Evolutionary conservation across 2,888 invertebrate species (phyloP).

Genomic region (Cataglyphis altisquamis): DNA sequence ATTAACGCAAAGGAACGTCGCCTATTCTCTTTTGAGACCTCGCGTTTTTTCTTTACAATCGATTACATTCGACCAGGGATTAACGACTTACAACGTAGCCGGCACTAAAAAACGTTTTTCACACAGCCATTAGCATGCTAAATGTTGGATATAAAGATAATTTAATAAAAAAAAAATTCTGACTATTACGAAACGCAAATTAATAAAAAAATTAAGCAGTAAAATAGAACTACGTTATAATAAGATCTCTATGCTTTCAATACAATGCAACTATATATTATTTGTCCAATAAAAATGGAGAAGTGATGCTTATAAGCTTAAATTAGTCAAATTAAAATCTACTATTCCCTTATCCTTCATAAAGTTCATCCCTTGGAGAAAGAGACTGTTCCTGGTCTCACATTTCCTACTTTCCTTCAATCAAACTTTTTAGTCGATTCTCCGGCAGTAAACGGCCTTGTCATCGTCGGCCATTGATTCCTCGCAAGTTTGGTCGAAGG

Average conservation of each 20-base stretch:
- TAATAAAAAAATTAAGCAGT: neutral
- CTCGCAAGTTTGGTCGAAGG: conserved; percentile 64
- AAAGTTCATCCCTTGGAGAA: neutral
- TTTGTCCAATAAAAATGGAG: neutral
- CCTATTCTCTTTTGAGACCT: conserved; percentile 25
- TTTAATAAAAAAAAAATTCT: neutral
- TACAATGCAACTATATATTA: neutral
- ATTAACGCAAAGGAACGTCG: conserved; percentile 61
- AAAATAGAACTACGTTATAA: neutral
- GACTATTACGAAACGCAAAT: neutral
- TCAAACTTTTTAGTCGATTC: conserved; percentile 24
- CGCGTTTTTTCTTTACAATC: conserved; percentile 22
- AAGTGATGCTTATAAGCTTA: neutral
- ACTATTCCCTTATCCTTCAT: too few relatives aligned
- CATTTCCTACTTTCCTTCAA: neutral
- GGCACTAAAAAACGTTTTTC: neutral
- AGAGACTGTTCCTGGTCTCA: conserved; percentile 14
- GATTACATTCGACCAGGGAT: conserved; percentile 21
- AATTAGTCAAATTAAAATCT: conserved; percentile 26
- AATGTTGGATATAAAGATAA: neutral
- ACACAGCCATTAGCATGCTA: neutral
- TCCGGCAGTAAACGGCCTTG: conserved; percentile 43
- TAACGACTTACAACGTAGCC: conserved; percentile 12
- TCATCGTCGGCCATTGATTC: conserved; percentile 72
- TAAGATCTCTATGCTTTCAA: neutral